Conservation (phyloP, 2,113 vertebrate species). For the Camelus dromedarius region DNA sequence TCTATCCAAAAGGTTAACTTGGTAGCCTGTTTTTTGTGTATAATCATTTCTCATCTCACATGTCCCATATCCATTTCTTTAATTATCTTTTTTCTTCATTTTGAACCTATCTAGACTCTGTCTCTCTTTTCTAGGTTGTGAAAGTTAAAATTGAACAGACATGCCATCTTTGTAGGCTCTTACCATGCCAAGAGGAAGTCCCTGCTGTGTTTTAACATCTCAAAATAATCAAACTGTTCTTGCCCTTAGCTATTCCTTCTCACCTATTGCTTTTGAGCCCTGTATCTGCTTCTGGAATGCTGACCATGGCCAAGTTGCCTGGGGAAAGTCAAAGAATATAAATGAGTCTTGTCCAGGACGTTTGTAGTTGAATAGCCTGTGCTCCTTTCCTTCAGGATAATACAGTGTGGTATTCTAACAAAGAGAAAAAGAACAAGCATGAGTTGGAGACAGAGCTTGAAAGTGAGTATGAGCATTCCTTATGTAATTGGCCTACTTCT, state of each 20-base stretch:
- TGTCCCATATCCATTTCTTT: not conserved
- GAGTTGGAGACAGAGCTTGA: conserved; percentile 26
- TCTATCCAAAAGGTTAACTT: not conserved
- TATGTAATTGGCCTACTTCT: conserved; percentile 61
- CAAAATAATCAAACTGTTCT: conserved; percentile 24
- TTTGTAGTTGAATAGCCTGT: conserved; percentile 38
- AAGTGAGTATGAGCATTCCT: conserved; percentile 8
- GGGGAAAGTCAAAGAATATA: conserved; percentile 20
- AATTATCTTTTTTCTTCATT: conserved; percentile 40
- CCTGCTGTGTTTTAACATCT: not conserved
- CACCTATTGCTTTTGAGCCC: not conserved
- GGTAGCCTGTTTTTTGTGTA: not conserved
- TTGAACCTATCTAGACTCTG: not conserved
- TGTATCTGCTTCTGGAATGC: not conserved
- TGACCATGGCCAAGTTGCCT: not conserved
- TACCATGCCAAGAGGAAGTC: not conserved
- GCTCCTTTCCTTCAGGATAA: conserved; percentile 30
- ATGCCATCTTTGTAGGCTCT: not conserved
- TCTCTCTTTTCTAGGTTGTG: not conserved
- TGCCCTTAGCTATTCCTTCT: not conserved
- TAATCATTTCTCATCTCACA: not conserved
- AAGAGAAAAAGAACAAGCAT: not conserved
- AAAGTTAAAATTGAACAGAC: not conserved
- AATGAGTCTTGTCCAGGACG: not conserved
- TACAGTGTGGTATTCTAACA: conserved; percentile 34